Conservation (phyloP, 2,888 invertebrate species). For the Sicus ferrugineus region DNA sequence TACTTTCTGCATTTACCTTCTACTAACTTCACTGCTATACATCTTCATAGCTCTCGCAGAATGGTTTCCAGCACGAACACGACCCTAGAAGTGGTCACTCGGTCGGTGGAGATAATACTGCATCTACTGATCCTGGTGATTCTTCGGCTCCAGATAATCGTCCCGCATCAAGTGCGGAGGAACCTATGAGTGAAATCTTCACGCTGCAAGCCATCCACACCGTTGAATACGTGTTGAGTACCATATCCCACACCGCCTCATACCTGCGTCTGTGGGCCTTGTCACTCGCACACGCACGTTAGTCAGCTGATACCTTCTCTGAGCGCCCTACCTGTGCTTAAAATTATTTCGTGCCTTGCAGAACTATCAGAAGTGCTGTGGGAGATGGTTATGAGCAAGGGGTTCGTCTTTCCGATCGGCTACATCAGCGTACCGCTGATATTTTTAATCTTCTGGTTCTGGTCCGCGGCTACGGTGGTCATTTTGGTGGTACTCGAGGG, state of each 20-base stretch:
- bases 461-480: slow-evolving; percentile 90
- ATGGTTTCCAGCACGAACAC: too few relatives aligned
- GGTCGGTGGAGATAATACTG: too few relatives aligned
- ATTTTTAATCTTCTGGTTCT: slow-evolving; percentile 87
- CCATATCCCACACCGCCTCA: slow-evolving; percentile 96
- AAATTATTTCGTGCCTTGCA: slow-evolving; percentile 53
- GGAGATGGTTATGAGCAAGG: slow-evolving; percentile 94
- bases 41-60: too few relatives aligned
- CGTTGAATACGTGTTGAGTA: slow-evolving; percentile 94
- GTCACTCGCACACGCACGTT: slow-evolving; percentile 94
- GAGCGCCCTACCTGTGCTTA: background rate
- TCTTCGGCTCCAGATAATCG: too few relatives aligned
- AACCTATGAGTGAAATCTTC: slow-evolving; percentile 84
- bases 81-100: too few relatives aligned
- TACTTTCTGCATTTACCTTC: too few relatives aligned
- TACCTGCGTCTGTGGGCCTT: slow-evolving; percentile 96
- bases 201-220: slow-evolving; percentile 96
- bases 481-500: slow-evolving; percentile 99
- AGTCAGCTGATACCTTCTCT: too few relatives aligned
- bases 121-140: too few relatives aligned
- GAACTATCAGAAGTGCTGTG: slow-evolving; percentile 90
- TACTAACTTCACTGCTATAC: too few relatives aligned
- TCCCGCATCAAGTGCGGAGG: too few relatives aligned
- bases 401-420: slow-evolving; percentile 74
- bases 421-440: slow-evolving; percentile 78